Conservation (phyloP, 2,888 invertebrate species). For the Tetranychus piercei region DNA sequence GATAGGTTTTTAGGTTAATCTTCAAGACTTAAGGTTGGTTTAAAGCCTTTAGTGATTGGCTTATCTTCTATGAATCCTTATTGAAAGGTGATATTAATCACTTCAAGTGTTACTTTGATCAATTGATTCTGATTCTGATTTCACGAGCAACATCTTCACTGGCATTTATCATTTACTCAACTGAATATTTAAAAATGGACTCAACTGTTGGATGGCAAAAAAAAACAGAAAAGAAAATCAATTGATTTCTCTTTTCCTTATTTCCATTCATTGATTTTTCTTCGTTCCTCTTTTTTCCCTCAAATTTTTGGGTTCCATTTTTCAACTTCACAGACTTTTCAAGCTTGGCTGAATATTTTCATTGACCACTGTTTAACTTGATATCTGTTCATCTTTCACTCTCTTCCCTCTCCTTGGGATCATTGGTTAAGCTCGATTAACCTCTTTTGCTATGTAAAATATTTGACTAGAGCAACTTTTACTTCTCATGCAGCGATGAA, state of each 20-base stretch:
- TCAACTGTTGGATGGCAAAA: slow-evolving; percentile 51
- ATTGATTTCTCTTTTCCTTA: too few species aligned
- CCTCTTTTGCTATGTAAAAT: not conserved
- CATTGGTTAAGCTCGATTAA: slow-evolving; percentile 1
- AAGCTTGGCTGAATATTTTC: not conserved
- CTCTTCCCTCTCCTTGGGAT: not conserved
- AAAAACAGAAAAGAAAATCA: not conserved
- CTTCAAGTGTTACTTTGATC: too few species aligned
- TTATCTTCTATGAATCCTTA: too few species aligned
- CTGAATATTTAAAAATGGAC: too few species aligned
- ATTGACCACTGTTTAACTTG: not conserved
- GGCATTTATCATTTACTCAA: too few species aligned
- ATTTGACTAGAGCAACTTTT: not conserved
- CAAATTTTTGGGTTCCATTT: not conserved
- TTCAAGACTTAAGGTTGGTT: too few species aligned
- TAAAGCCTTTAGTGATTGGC: too few species aligned
- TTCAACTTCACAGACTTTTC: not conserved
- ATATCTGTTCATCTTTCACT: not conserved
- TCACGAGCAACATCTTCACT: too few species aligned
- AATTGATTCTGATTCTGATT: too few species aligned
- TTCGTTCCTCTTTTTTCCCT: not conserved
- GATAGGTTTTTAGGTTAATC: too few species aligned
- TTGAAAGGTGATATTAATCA: too few species aligned
- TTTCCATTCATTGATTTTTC: too few species aligned
- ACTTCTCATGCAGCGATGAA: not conserved